Evolutionary conservation across 1,140 invertebrate species (phyloP).

Genomic region (Alviniconcha marisindica): DNA sequence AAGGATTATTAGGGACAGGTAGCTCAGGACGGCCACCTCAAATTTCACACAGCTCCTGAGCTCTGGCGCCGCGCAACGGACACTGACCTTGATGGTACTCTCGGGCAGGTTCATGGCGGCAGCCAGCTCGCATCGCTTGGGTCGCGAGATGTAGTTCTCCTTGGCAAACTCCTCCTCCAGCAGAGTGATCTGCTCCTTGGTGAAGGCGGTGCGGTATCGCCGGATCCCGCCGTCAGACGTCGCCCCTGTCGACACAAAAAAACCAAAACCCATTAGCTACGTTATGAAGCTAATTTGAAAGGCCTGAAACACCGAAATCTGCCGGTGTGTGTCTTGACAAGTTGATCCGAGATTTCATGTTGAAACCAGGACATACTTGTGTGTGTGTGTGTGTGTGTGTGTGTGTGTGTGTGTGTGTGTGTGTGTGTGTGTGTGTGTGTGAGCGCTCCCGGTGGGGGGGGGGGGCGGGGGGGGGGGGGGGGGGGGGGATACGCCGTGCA

Average conservation of each 20-base stretch:
- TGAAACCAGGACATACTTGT: background rate
- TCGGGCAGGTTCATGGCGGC: conserved; percentile 95
- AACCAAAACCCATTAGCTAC: no score
- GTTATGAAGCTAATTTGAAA: background rate
- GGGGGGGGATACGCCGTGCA: no score
- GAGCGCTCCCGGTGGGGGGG: background rate
- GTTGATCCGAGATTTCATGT: background rate
- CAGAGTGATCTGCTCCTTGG: conserved; percentile 93
- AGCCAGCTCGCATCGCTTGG: conserved; percentile 95
- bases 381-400: background rate
- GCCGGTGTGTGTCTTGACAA: background rate
- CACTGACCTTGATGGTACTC: conserved; percentile 97
- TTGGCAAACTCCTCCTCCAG: conserved; percentile 98
- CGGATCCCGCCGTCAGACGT: conserved; percentile 79
- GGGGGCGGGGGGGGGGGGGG: no score
- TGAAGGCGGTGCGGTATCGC: conserved; percentile 98
- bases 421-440: background rate
- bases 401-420: background rate
- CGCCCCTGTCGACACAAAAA: background rate
- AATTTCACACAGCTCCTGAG: no score
- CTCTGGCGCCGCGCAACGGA: no score
- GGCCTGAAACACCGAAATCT: no score
- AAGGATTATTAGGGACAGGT: no score
- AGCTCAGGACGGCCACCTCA: no score
- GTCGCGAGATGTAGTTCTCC: conserved; percentile 98